Evolutionary conservation across 1,140 invertebrate species (phyloP).

Genomic region (Rhagoletis pomonella): DNA sequence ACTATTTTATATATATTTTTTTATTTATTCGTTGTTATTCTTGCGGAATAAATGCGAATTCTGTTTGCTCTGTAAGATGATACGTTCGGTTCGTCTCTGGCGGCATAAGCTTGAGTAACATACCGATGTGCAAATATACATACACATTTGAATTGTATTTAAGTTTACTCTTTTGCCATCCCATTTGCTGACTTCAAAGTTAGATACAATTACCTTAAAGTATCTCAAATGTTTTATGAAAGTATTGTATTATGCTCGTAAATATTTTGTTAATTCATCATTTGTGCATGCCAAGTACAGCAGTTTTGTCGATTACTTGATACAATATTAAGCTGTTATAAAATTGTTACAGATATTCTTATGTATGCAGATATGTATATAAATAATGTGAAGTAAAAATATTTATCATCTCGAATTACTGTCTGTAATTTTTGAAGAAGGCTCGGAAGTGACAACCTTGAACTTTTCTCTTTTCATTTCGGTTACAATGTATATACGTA

Average conservation of each 20-base stretch:
- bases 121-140: background rate
- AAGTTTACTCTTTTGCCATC: background rate
- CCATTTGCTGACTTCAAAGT: slow-evolving; percentile 10
- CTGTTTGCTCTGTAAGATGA: slow-evolving; percentile 26
- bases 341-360: background rate
- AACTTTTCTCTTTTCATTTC: too few species aligned
- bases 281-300: background rate
- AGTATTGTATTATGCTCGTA: slow-evolving; percentile 4
- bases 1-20: background rate
- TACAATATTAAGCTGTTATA: background rate
- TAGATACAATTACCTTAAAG: slow-evolving; percentile 40
- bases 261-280: slow-evolving; percentile 25
- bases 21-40: background rate
- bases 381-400: too few species aligned
- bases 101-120: background rate
- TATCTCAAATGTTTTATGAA: slow-evolving; percentile 43
- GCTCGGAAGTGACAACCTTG: too few species aligned
- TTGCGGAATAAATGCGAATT: background rate
- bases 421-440: too few species aligned
- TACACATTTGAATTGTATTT: background rate
- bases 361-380: too few species aligned
- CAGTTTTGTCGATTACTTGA: background rate
- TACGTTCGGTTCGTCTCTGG: background rate
- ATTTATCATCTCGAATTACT: too few species aligned
- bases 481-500: too few species aligned